Evolutionary conservation across 2,888 invertebrate genomes (phyloP), one percentile per base, ranked within the genome.

Genomic region (Polyploca ridens): DNA sequence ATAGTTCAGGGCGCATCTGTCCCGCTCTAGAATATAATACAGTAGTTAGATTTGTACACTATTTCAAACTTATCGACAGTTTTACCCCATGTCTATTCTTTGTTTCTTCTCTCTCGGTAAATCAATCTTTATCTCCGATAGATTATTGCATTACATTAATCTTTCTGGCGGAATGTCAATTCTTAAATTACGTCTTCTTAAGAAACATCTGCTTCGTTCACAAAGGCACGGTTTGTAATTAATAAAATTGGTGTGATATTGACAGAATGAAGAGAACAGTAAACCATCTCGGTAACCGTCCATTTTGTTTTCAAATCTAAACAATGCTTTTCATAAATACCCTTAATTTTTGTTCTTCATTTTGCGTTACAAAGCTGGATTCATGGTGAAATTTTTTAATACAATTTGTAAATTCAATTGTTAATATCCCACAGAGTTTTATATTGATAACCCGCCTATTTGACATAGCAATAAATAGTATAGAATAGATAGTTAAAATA

Each of bases 381-480:
- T 74, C 68, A 74, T 64, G 71, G 69, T 70, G 68, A 68, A 69
- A 74, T 69, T 72, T 72, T 1, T 67, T 66, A 68, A 66, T 70
- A 67, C 67, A 59, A 77, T 83, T 82, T 79, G 76, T 83, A 83
- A 78, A 77, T 81, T 84, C 86, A 88, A 87, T 88, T 84, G 86
- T 90, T 90, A 82, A 83, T 78, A 81, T 77, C 82, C 85, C 86
- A 88, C 85, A 83, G 85, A 81, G 76, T 83, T 86, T 85, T 87
- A 87, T 87, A 91, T 89, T 87, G 83, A 90, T 88, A 90, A 88
- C 93, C 93, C 93, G 93, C 93, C 93, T 93, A 93, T 90, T 88
- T 90, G 90, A 91, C 86, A 92, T 93, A 94, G 94, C 93, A 94
- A 94, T 94, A 94, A 93, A 93, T 93, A 93, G 86, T 78, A 82